phyloP scores from a whole-genome alignment of 2,113 vertebrate species.

The Misgurnus anguillicaudatus region DNA sequence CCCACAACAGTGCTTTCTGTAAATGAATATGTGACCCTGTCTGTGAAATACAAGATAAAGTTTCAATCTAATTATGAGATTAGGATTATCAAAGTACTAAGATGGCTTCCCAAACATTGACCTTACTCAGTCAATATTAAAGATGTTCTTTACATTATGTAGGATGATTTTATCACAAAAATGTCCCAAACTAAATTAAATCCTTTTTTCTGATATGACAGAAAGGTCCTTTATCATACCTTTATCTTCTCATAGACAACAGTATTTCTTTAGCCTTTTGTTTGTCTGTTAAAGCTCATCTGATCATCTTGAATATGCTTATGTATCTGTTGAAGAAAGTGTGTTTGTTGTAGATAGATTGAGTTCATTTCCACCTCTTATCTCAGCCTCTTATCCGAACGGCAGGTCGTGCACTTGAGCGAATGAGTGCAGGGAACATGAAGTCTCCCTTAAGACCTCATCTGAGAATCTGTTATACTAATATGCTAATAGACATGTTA shows the following conservation, averaged over 20 bases:
- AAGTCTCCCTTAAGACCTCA: constrained; percentile 27
- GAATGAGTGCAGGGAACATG: constrained; percentile 8
- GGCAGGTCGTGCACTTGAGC: constrained; percentile 18
- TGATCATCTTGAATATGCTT: background rate
- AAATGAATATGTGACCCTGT: too few species aligned
- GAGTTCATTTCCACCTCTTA: constrained; percentile 25
- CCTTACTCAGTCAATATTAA: too few species aligned
- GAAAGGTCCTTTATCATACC: background rate
- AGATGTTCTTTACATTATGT: too few species aligned
- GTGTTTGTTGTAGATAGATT: constrained; percentile 29
- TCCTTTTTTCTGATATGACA: background rate
- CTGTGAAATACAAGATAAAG: too few species aligned
- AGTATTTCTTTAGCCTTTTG: background rate
- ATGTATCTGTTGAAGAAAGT: constrained; percentile 5
- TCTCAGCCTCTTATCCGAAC: constrained; percentile 14
- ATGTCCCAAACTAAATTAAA: background rate
- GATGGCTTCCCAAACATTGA: background rate
- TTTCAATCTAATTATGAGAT: too few species aligned
- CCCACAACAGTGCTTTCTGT: too few species aligned
- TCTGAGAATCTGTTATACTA: constrained; percentile 42
- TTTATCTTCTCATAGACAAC: constrained; percentile 4
- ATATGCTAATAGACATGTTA: constrained; percentile 47
- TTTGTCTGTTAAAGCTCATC: constrained; percentile 20
- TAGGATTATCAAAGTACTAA: too few species aligned
- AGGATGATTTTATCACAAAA: too few species aligned